A percentile compares a stretch with the other conserved stretches of the same genome.
Conservation (phyloP, 2,797 vertebrate genomes). For the Pipistrellus nathusii region DNA sequence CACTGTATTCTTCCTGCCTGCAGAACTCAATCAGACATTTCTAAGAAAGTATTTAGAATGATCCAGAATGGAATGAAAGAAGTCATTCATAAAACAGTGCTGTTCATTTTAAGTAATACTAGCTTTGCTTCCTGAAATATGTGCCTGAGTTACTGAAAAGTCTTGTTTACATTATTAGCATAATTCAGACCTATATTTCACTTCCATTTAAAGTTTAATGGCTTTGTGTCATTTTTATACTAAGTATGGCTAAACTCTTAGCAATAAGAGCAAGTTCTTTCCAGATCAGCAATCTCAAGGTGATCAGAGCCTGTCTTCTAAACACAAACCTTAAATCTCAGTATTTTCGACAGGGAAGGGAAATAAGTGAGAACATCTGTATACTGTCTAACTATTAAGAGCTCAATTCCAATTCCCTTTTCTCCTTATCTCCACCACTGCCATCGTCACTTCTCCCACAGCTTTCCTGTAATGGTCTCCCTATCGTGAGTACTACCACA, state of each 20-base stretch:
- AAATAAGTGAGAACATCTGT: neutral
- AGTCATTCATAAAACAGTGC: slow-evolving; percentile 63
- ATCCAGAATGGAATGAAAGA: slow-evolving; percentile 68
- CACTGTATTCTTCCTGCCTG: slow-evolving; percentile 65
- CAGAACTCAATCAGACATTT: slow-evolving; percentile 69
- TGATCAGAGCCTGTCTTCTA: neutral
- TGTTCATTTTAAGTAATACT: slow-evolving; percentile 56
- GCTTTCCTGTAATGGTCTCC: neutral
- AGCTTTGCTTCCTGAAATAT: slow-evolving; percentile 63
- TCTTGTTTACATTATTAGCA: slow-evolving; percentile 28
- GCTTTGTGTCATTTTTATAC: neutral
- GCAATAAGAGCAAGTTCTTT: slow-evolving; percentile 43
- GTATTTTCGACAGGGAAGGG: neutral
- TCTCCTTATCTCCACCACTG: neutral
- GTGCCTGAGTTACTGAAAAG: slow-evolving; percentile 16
- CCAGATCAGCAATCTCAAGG: slow-evolving; percentile 5
- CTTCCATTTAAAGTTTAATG: slow-evolving; percentile 4
- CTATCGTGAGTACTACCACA: neutral
- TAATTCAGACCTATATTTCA: slow-evolving; percentile 30
- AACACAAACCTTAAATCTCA: slow-evolving; percentile 27
- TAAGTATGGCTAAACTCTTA: slow-evolving; percentile 23
- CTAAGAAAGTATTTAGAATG: slow-evolving; percentile 68
- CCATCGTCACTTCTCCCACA: neutral
- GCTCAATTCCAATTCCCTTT: neutral
- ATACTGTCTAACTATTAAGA: neutral